These are phyloP conservation scores for Antheraea assamensis DNA, from an alignment of 2,888 invertebrate species.

Conservation along the genomic window DNA sequence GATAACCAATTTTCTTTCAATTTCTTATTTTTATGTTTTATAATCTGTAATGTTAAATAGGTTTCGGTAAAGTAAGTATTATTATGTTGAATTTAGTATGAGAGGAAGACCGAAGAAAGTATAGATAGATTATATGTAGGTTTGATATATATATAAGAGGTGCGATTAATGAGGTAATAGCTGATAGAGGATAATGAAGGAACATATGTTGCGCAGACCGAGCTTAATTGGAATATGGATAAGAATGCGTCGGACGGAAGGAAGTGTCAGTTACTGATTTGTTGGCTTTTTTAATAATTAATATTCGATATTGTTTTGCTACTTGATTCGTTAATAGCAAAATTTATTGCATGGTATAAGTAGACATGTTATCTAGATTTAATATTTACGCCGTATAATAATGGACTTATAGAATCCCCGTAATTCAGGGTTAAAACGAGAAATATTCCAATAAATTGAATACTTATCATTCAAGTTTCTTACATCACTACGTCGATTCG, in stretches of 20 bases:
- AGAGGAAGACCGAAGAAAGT: too few relatives aligned
- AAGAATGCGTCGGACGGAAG: too few relatives aligned
- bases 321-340: not conserved
- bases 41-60: not conserved
- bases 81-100: too few relatives aligned
- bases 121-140: too few relatives aligned
- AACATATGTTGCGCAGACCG: too few relatives aligned
- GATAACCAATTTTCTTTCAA: too few relatives aligned
- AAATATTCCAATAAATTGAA: not conserved
- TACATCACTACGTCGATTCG: not conserved
- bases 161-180: too few relatives aligned
- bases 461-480: not conserved
- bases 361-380: not conserved
- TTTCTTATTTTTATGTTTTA: not conserved
- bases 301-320: not conserved
- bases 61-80: not conserved
- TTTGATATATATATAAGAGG: too few relatives aligned
- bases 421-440: not conserved
- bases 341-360: not conserved
- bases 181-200: too few relatives aligned
- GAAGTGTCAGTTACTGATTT: too few relatives aligned
- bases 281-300: not conserved
- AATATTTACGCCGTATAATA: not conserved
- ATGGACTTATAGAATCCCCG: not conserved
- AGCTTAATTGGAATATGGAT: too few relatives aligned